Evolutionary conservation across 2,888 invertebrate species (phyloP), one percentile per base, ranked within the genome.

Genomic region (Rotaria magnacalcarata): DNA sequence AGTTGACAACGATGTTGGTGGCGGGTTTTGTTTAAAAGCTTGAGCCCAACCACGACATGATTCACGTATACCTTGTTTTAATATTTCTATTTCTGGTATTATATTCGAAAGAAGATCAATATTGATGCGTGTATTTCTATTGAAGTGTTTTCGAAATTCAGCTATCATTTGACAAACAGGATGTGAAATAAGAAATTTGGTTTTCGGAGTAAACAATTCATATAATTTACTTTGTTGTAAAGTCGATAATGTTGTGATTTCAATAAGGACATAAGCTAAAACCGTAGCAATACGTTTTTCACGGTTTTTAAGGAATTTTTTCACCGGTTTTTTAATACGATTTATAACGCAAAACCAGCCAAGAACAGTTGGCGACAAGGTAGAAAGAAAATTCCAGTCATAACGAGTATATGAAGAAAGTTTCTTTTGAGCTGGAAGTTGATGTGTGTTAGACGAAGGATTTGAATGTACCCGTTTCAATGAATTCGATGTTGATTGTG

Each of bases 381-480:
- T 75, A 16, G 75, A 75, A 47, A 75, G 47, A 43, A 75, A 75
- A 75, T 75, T 75, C 75, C 75, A 75, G n/a, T 75, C 75, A 47
- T 43, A 75, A 8, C 75, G 75, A 21, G 75, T 75, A 43, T 75
- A 75, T 2, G 75, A 43, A 24, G 24, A 75, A 3, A 43, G 47
- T 43, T 47, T 75, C 8, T 75, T 75, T 34, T 11, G 67, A 4
- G 34, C 24, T 27, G 67, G 11, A 67, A 27, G 10, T 34, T 27
- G 4, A 16, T 67, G 27, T 27, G 1, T 10, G 16, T 2, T 67
- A 34, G 14, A 2, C 34, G 16, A 14, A 4, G 34, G 11, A 67
- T 14, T 67, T 5, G 14, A 14, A 34, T n/a, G 67, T 16, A 1
- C 2, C 14, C 67, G 67, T 67, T 67, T 67, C 3, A 16, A 34